Percentiles rank a stretch among this genome's conserved stretches.
phyloP scores from a whole-genome alignment of 2,113 vertebrate genomes.

The Natator depressus region DNA sequence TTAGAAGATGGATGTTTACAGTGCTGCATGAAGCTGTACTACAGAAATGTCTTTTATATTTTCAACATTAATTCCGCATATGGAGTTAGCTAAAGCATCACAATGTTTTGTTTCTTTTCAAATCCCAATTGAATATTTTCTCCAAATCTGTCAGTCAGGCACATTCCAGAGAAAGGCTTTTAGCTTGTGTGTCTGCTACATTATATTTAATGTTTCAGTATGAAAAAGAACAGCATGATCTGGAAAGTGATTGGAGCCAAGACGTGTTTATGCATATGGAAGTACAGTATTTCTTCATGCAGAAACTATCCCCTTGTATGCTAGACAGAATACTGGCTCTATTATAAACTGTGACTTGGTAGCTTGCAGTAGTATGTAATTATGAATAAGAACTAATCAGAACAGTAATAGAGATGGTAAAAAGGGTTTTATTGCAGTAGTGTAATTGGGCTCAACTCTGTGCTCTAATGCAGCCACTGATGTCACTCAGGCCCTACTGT shows the following conservation, averaged over 20 bases:
- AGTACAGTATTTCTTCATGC: background rate
- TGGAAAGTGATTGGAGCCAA: background rate
- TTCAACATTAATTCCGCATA: background rate
- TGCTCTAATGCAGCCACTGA: background rate
- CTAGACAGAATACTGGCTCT: background rate
- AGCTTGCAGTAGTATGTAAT: accelerated
- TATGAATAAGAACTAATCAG: background rate
- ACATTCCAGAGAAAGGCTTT: background rate
- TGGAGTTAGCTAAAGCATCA: background rate
- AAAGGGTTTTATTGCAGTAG: background rate
- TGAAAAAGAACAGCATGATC: background rate
- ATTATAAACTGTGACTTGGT: background rate
- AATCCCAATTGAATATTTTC: background rate
- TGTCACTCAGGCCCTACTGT: background rate
- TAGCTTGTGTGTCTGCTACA: background rate
- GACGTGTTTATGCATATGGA: background rate
- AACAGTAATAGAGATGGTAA: background rate
- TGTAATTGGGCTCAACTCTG: background rate
- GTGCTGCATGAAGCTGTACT: background rate
- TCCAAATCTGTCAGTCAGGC: background rate
- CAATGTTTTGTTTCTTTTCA: background rate
- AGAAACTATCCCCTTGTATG: background rate
- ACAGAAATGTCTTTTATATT: background rate
- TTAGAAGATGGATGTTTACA: background rate
- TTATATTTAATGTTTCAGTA: constrained; percentile 7